Evolutionary conservation across 2,797 vertebrate species (phyloP).

Genomic region (Muraenolepis orangiensis): DNA sequence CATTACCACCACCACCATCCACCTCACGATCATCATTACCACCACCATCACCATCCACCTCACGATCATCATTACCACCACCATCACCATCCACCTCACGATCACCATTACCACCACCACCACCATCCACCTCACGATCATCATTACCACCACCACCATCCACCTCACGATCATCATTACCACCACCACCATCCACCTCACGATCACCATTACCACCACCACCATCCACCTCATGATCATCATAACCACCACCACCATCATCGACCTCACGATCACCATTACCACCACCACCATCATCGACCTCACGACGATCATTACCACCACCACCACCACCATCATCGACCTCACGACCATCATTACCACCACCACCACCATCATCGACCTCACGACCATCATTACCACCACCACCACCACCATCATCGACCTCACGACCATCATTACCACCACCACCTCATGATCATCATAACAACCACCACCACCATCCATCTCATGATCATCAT

Average conservation of each 20-base stretch:
- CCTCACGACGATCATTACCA: too few relatives aligned
- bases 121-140: background rate
- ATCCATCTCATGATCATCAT: constrained; percentile 14
- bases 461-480: too few relatives aligned
- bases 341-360: constrained; percentile 31
- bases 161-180: too few relatives aligned
- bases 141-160: background rate
- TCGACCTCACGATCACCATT: background rate
- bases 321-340: too few relatives aligned
- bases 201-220: constrained; percentile 1
- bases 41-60: too few relatives aligned
- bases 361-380: background rate
- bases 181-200: background rate
- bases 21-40: too few relatives aligned
- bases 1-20: background rate
- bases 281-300: background rate
- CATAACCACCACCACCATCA: background rate
- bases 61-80: constrained; percentile 9
- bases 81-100: background rate
- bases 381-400: background rate
- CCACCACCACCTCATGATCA: background rate
- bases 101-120: background rate
- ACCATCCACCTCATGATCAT: background rate
- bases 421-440: background rate
- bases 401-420: background rate